These are phyloP conservation scores for Chaenocephalus aceratus DNA, from an alignment of 2,113 vertebrate genomes.

Conservation along the genomic window DNA sequence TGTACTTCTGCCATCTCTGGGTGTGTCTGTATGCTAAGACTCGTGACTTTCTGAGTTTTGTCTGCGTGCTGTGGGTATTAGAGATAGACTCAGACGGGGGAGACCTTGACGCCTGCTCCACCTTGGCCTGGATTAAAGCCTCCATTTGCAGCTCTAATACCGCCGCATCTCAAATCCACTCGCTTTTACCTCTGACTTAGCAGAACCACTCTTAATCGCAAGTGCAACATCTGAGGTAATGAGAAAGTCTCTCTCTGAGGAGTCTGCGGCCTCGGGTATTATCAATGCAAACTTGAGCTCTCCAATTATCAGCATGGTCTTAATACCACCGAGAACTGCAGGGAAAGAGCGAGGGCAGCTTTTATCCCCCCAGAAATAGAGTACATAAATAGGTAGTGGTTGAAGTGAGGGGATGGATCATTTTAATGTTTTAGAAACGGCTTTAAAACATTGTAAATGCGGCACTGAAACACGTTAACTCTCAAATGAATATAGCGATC, in stretches of 20 bases:
- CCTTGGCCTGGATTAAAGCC: conserved; percentile 59
- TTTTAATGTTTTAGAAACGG: neutral
- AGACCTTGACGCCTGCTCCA: conserved; percentile 41
- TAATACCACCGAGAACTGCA: neutral
- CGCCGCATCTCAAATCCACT: conserved; percentile 49
- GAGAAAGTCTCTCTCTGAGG: conserved; percentile 34
- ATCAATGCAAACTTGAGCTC: conserved; percentile 41
- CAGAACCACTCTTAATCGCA: conserved; percentile 47
- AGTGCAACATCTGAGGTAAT: conserved; percentile 51
- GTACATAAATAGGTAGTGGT: neutral
- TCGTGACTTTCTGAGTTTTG: conserved; percentile 23
- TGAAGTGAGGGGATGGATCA: neutral
- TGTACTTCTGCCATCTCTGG: no score
- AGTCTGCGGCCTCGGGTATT: conserved; percentile 6
- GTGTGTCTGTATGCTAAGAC: conserved; percentile 29
- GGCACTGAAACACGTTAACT: neutral
- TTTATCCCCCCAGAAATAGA: neutral
- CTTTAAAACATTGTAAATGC: neutral
- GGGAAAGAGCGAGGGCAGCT: no score
- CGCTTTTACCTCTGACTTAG: conserved; percentile 51
- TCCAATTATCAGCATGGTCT: conserved; percentile 18
- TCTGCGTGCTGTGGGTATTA: conserved; percentile 9
- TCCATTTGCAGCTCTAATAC: conserved; percentile 55
- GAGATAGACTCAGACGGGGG: conserved; percentile 27
- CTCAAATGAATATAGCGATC: neutral